phyloP scores from a whole-genome alignment of 92 coral and sea anemone species.

The Ricordea florida region DNA sequence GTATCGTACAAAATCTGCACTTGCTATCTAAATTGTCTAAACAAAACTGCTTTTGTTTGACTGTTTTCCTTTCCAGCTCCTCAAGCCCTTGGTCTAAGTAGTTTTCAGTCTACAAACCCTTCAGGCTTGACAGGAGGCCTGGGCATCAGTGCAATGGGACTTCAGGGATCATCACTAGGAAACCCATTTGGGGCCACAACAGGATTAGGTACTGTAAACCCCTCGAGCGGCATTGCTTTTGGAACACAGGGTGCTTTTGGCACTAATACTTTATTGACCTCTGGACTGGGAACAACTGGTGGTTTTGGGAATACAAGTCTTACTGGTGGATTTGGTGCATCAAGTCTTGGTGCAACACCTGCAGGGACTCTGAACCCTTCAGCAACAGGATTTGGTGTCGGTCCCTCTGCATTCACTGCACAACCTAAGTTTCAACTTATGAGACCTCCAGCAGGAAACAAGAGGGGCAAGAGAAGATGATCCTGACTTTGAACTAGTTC shows the following conservation, averaged over 20 bases:
- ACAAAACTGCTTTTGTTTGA: too few relatives aligned
- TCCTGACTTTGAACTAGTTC: too few relatives aligned
- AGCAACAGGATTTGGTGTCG: slow-evolving; percentile 30
- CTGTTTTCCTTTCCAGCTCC: neutral
- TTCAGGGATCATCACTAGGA: slow-evolving; percentile 1
- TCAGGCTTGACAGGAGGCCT: slow-evolving; percentile 5
- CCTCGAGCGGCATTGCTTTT: neutral
- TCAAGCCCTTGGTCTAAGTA: neutral
- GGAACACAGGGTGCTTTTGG: slow-evolving; percentile 25
- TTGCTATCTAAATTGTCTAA: too few relatives aligned
- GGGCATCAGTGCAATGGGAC: slow-evolving; percentile 17
- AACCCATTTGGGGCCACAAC: slow-evolving; percentile 23
- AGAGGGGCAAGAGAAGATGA: slow-evolving; percentile 89
- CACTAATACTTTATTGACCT: slow-evolving; percentile 50
- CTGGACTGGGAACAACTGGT: slow-evolving; percentile 58
- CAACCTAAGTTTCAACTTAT: slow-evolving; percentile 85
- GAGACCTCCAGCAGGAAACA: slow-evolving; percentile 91
- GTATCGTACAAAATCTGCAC: too few relatives aligned
- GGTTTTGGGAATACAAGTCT: slow-evolving; percentile 63
- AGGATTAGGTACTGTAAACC: slow-evolving; percentile 4
- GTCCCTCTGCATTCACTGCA: slow-evolving; percentile 52
- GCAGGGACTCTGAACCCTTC: slow-evolving; percentile 65
- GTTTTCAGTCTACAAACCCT: slow-evolving; percentile 6
- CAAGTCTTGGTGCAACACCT: slow-evolving; percentile 49
- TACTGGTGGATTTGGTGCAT: slow-evolving; percentile 69